A percentile compares a stretch with the other conserved stretches of the same genome.
These are phyloP conservation scores for Micropoecilia bifurca DNA, from an alignment of 2,797 vertebrate species.

Conservation along the genomic window DNA sequence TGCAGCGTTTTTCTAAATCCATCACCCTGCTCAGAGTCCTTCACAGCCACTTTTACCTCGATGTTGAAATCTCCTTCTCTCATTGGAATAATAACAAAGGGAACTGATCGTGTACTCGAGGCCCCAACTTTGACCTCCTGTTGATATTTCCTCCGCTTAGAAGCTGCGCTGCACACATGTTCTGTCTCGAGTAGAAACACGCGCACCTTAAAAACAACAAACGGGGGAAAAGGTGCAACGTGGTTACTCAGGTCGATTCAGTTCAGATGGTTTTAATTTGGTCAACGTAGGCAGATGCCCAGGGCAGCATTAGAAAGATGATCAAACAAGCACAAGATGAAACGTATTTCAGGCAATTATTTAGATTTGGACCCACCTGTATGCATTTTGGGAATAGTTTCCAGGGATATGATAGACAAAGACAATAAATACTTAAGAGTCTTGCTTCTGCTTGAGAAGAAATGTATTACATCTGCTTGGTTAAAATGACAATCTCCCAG, in stretches of 20 bases:
- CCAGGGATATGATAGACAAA: too few species aligned
- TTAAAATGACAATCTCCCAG: too few species aligned
- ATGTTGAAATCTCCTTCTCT: constrained; percentile 70
- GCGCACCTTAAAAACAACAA: constrained; percentile 69
- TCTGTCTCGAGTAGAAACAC: constrained; percentile 81
- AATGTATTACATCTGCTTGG: too few species aligned
- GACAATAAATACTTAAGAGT: too few species aligned
- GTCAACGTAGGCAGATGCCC: background rate
- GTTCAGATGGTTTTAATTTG: background rate
- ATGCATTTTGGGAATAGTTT: too few species aligned
- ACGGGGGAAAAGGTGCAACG: background rate
- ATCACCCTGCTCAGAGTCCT: constrained; percentile 50
- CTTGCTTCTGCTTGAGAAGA: too few species aligned
- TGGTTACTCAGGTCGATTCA: background rate
- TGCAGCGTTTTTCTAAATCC: constrained; percentile 82
- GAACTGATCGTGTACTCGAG: constrained; percentile 66
- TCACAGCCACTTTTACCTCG: constrained; percentile 82
- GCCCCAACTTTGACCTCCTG: constrained; percentile 58
- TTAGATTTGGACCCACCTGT: too few species aligned
- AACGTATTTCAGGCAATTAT: background rate
- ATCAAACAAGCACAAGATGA: background rate
- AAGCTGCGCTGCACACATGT: constrained; percentile 84
- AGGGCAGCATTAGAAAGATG: background rate
- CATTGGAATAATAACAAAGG: constrained; percentile 84
- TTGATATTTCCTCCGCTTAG: constrained; percentile 68